Conservation (phyloP, 2,797 vertebrate genomes). For the Lagodon rhomboides region DNA sequence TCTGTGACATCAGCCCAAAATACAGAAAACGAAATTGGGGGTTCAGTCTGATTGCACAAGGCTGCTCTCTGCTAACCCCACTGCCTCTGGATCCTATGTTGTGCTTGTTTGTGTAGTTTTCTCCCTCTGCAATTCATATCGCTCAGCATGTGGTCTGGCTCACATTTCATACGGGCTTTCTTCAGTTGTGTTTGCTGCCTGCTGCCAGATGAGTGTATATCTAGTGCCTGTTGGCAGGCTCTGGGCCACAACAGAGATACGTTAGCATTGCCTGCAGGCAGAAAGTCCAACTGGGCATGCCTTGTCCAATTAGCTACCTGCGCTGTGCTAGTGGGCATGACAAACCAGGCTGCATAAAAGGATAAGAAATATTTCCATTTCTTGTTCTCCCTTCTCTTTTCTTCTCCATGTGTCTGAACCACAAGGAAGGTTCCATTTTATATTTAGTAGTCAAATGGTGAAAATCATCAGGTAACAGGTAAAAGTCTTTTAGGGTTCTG, state of each 20-base stretch:
- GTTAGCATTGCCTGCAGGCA: constrained; percentile 53
- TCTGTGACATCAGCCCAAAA: not conserved
- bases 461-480: not conserved
- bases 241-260: constrained; percentile 32
- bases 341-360: constrained; percentile 8
- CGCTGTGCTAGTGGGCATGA: constrained; percentile 16
- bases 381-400: not conserved
- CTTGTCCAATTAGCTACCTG: constrained; percentile 66
- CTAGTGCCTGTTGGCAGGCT: constrained; percentile 41
- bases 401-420: not conserved
- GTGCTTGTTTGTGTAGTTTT: constrained; percentile 34
- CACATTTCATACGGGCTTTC: constrained; percentile 35
- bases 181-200: constrained; percentile 23
- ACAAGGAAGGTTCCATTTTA: not conserved
- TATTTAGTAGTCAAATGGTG: not conserved
- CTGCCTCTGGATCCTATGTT: constrained; percentile 17
- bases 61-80: not conserved
- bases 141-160: constrained; percentile 33
- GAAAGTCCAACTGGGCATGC: constrained; percentile 35
- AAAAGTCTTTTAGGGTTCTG: constrained; percentile 1
- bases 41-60: not conserved
- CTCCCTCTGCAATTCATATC: constrained; percentile 22
- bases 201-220: constrained; percentile 43
- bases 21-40: not conserved
- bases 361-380: constrained; percentile 16